A percentile compares a stretch with the other conserved stretches of the same genome.
These are phyloP conservation scores for Exocentrus adspersus DNA, from an alignment of 2,888 invertebrate genomes.

Conservation along the genomic window DNA sequence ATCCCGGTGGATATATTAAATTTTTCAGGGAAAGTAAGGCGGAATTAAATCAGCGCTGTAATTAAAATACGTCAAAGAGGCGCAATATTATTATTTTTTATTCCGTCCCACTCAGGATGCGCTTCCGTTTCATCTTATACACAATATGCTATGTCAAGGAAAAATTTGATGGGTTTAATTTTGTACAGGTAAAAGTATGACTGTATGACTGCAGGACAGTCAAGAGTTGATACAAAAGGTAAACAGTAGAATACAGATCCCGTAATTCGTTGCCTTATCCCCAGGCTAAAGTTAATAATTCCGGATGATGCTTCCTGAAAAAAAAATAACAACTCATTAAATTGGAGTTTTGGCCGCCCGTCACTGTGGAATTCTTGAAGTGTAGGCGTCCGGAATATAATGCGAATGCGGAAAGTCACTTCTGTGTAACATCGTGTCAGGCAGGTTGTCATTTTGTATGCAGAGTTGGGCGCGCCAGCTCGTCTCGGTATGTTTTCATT, in stretches of 20 bases:
- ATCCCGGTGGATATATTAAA: slow-evolving; percentile 1
- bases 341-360: slow-evolving; percentile 3
- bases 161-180: not conserved
- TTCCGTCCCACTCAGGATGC: too few species aligned
- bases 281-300: not conserved
- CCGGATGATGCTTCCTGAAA: not conserved
- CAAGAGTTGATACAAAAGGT: too few species aligned
- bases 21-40: not conserved
- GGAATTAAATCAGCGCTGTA: too few species aligned
- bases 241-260: too few species aligned
- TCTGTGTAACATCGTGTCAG: slow-evolving; percentile 32
- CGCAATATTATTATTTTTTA: too few species aligned
- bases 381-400: slow-evolving; percentile 9
- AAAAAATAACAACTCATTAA: slow-evolving; percentile 4
- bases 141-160: not conserved
- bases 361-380: slow-evolving; percentile 21
- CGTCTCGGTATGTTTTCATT: slow-evolving; percentile 48
- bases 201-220: not conserved
- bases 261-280: not conserved
- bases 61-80: too few species aligned
- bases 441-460: slow-evolving; percentile 41
- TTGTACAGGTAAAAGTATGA: not conserved
- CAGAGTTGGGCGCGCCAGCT: slow-evolving; percentile 23
- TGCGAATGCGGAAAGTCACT: slow-evolving; percentile 30
- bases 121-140: not conserved